Percentiles rank a stretch among this genome's conserved stretches.
Conservation (phyloP, 1,140 invertebrate genomes). For the Micrasema minimum region DNA sequence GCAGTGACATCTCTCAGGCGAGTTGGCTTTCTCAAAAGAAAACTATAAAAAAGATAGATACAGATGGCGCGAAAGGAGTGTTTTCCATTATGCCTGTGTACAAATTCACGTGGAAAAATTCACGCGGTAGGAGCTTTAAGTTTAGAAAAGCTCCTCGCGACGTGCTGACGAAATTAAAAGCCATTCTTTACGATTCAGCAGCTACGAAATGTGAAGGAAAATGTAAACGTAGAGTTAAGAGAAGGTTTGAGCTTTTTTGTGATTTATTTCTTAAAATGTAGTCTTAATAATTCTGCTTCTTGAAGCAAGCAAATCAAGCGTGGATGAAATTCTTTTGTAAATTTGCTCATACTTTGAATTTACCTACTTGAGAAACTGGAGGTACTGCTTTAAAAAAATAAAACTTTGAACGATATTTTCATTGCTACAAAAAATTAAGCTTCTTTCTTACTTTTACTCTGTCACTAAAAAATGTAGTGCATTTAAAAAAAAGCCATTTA, state of each 20-base stretch:
- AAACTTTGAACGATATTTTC: too few relatives aligned
- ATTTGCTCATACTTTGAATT: neutral
- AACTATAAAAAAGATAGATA: slow-evolving; percentile 38
- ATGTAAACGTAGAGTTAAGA: slow-evolving; percentile 24
- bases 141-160: slow-evolving; percentile 27
- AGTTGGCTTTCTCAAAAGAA: slow-evolving; percentile 31
- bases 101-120: slow-evolving; percentile 38
- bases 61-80: slow-evolving; percentile 24
- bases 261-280: slow-evolving; percentile 33
- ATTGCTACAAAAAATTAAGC: too few relatives aligned
- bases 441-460: too few relatives aligned
- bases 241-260: slow-evolving; percentile 22
- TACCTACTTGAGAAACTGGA: too few relatives aligned
- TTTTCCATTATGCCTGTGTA: slow-evolving; percentile 32
- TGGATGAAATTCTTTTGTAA: neutral
- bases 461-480: too few relatives aligned
- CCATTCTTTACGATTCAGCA: slow-evolving; percentile 38
- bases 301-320: slow-evolving; percentile 10
- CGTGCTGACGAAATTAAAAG: slow-evolving; percentile 34
- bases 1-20: slow-evolving; percentile 35
- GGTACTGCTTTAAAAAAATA: too few relatives aligned
- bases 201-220: slow-evolving; percentile 33
- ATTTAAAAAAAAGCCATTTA: too few relatives aligned
- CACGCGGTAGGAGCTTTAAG: slow-evolving; percentile 26
- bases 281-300: slow-evolving; percentile 18